Evolutionary conservation across 1,140 invertebrate species (phyloP).

Genomic region (honey bee (Apis mellifera)): DNA sequence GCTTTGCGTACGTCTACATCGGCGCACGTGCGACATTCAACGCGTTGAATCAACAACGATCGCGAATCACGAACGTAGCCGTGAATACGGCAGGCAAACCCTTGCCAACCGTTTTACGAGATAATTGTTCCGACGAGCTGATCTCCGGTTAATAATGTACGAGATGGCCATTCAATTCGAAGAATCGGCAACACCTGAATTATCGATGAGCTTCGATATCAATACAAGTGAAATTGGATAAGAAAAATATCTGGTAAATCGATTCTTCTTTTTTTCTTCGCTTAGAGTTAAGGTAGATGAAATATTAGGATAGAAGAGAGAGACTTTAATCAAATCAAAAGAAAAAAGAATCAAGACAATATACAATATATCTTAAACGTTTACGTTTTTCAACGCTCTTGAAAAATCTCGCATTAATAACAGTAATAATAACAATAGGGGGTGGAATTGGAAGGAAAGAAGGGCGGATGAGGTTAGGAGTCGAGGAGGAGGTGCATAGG

Average conservation of each 20-base stretch:
- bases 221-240: not conserved
- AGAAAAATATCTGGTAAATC: too few species aligned
- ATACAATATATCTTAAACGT: too few species aligned
- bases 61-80: constrained; percentile 60
- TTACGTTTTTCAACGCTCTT: too few species aligned
- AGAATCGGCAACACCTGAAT: not conserved
- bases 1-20: constrained; percentile 75
- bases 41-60: constrained; percentile 77
- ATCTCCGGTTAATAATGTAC: constrained; percentile 3
- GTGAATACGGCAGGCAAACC: constrained; percentile 54
- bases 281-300: too few species aligned
- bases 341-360: too few species aligned
- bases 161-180: not conserved
- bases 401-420: too few species aligned
- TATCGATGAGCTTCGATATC: not conserved
- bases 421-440: too few species aligned
- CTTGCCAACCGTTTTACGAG: constrained; percentile 57
- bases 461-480: not conserved
- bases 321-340: too few species aligned
- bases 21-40: constrained; percentile 60
- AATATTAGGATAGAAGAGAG: too few species aligned
- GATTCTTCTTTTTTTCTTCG: too few species aligned
- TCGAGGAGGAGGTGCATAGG: not conserved
- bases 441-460: too few species aligned
- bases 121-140: constrained; percentile 58